phyloP scores from a whole-genome alignment of 2,113 vertebrate species.

The Caranx melampygus region DNA sequence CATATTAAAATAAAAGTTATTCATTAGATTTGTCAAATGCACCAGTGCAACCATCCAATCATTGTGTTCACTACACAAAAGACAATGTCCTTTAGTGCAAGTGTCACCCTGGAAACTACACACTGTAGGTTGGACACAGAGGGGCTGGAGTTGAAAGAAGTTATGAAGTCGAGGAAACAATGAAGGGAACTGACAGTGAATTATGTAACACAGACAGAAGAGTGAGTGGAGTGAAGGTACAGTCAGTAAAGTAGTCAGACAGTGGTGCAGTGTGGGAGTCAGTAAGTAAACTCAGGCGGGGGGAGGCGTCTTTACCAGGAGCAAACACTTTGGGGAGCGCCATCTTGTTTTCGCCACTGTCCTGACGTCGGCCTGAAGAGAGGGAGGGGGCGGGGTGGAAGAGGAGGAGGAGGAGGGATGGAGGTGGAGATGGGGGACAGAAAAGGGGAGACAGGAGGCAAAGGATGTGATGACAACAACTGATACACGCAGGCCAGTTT shows the following conservation, averaged over 20 bases:
- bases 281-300: conserved; percentile 7
- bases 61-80: neutral
- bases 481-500: neutral
- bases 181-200: conserved; percentile 7
- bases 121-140: neutral
- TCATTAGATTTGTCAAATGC: neutral
- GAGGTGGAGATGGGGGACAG: conserved; percentile 40
- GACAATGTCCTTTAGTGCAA: neutral
- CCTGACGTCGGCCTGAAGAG: conserved; percentile 82
- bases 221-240: conserved; percentile 24
- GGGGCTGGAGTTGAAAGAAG: neutral
- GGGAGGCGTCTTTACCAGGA: conserved; percentile 80
- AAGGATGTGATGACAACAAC: conserved; percentile 68
- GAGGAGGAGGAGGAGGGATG: conserved; percentile 47
- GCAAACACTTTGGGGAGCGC: conserved; percentile 80
- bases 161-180: neutral
- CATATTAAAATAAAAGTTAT: neutral
- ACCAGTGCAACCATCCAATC: no score
- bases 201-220: conserved; percentile 24
- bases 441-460: conserved; percentile 20
- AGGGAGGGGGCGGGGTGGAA: conserved; percentile 43
- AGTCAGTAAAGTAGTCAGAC: conserved; percentile 14
- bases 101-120: neutral
- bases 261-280: neutral
- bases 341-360: conserved; percentile 85